These are phyloP conservation scores for Gila orcuttii DNA, from an alignment of 2,113 vertebrate genomes.

Conservation along the genomic window DNA sequence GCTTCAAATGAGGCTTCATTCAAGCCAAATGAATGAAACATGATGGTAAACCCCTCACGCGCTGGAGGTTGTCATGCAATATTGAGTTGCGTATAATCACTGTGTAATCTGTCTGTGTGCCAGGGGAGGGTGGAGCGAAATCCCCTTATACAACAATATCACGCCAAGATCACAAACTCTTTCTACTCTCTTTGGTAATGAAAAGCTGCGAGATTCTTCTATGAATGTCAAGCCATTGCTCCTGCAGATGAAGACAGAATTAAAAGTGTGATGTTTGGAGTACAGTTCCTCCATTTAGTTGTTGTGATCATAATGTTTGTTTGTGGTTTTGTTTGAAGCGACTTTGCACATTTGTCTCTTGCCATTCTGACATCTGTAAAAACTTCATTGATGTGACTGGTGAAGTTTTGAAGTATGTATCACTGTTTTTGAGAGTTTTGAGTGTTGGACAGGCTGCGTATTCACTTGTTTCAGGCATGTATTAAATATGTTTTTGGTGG, in stretches of 20 bases:
- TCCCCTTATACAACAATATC: conserved; percentile 87
- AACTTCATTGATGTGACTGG: neutral
- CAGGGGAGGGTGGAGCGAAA: conserved; percentile 87
- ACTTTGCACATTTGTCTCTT: conserved; percentile 3
- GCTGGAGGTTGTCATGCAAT: conserved; percentile 90
- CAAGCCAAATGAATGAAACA: conserved; percentile 99
- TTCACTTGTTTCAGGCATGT: neutral
- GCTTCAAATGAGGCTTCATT: conserved; percentile 96
- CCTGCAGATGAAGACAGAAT: conserved; percentile 79
- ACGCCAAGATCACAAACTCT: conserved; percentile 88
- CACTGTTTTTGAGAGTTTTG: neutral
- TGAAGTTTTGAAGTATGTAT: neutral
- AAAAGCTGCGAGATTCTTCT: conserved; percentile 83
- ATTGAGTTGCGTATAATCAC: conserved; percentile 95
- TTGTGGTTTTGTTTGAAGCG: conserved; percentile 9
- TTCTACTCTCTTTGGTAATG: conserved; percentile 85
- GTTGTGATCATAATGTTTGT: neutral
- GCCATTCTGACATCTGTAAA: neutral
- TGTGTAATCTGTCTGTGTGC: conserved; percentile 90
- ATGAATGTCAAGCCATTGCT: conserved; percentile 82
- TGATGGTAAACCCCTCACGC: conserved; percentile 94
- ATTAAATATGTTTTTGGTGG: neutral
- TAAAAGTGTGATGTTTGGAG: conserved; percentile 7
- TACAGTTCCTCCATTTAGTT: neutral
- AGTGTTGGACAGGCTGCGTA: neutral